Evolutionary conservation across 2,113 vertebrate species (phyloP).

Genomic region (Cromileptes altivelis): DNA sequence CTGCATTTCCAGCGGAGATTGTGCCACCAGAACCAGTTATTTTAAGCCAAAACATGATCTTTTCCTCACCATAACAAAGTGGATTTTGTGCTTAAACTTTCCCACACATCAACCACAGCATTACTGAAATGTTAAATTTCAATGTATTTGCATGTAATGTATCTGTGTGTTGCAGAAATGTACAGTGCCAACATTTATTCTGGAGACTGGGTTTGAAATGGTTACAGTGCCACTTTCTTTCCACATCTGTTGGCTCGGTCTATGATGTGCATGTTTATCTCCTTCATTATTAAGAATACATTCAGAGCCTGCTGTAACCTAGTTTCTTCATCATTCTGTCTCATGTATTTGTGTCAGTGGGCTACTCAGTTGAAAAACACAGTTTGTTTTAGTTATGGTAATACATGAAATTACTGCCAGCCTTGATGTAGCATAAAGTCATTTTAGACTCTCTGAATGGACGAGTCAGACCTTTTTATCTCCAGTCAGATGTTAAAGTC

Average conservation of each 20-base stretch:
- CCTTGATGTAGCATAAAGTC: not conserved
- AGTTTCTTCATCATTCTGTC: slow-evolving; percentile 33
- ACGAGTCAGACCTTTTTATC: slow-evolving; percentile 14
- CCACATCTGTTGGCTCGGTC: not conserved
- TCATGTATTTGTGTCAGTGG: slow-evolving; percentile 55
- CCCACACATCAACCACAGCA: too few species aligned
- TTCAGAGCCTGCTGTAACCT: slow-evolving; percentile 29
- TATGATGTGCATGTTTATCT: slow-evolving; percentile 15
- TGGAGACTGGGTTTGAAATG: too few species aligned
- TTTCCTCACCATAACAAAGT: too few species aligned
- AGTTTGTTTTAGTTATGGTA: slow-evolving; percentile 25
- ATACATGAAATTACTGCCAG: not conserved
- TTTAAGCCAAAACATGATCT: too few species aligned
- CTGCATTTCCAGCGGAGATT: too few species aligned
- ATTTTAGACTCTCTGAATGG: not conserved
- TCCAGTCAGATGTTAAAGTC: slow-evolving; percentile 33
- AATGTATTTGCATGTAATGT: too few species aligned
- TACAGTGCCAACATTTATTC: too few species aligned
- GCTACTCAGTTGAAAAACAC: slow-evolving; percentile 39
- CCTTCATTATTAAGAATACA: slow-evolving; percentile 37
- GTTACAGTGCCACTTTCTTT: not conserved
- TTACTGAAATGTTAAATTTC: too few species aligned
- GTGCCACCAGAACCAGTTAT: too few species aligned
- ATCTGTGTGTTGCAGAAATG: too few species aligned
- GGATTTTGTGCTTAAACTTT: too few species aligned